Base-by-base conservation (phyloP, 2,888 invertebrate species). In the Drosophila robusta region DNA sequence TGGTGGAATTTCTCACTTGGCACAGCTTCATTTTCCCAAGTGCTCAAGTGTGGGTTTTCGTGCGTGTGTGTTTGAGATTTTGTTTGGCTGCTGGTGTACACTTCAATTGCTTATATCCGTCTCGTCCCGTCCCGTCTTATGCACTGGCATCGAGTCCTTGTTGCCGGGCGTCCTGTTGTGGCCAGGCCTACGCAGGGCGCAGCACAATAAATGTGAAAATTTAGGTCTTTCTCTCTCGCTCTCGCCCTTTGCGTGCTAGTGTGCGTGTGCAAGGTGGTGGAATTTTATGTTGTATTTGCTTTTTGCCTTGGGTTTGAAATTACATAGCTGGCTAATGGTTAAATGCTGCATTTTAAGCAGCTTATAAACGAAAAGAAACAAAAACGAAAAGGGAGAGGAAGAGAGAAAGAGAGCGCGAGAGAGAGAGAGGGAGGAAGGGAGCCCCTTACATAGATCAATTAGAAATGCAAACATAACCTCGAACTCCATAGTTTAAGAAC, bases 211-310 rank as follows among this genome's bases (percentile, higher is more conserved):
- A 78, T 62, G 61, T 64, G 60, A 75, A 78, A 71, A 79, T 79
- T 75, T 78, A 75, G 75, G 49, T 26, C 46, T n/a, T 34, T 16
- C 51, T 1, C 29, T 45, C 51, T 26, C 42, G 34, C 18, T 16
- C 49, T 44, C 41, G 34, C 8, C 54, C 6, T 66, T 22, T 57
- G 32, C 46, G 44, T 58, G 47, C 46, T 24, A 34, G 12, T 47
- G 45, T 41, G 32, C 38, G 56, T 47, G n/a, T 57, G 69, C 62
- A 79, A 73, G 80, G 80, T 80, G 82, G 80, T 80, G 80, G 80
- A 80, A 80, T 80, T 80, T 80, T 64, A 76, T 75, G 75, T 24
- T 45, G 26, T 45, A 14, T 14, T 38, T 38, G 38, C 38, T n/a
- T 22, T 71, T 68, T 29, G 54, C 29, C 41, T 68, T 58, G 55